A percentile compares a stretch with the other conserved stretches of the same genome.
Evolutionary conservation across 2,888 invertebrate species (phyloP).

Genomic region (Lymantria monacha): DNA sequence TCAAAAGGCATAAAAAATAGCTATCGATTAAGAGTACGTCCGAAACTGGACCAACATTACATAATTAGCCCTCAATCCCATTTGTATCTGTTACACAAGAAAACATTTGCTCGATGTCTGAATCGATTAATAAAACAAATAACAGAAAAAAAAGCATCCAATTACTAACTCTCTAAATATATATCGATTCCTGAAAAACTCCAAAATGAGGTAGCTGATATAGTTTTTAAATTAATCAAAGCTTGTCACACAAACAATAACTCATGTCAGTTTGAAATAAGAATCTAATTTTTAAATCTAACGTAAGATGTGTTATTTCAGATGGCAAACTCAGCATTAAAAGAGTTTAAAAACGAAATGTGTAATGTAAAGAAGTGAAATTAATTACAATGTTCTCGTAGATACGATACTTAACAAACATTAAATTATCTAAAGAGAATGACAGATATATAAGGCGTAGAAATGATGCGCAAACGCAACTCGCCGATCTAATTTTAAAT

Average conservation of each 20-base stretch:
- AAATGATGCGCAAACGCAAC: slow-evolving; percentile 57
- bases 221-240: slow-evolving; percentile 32
- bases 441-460: slow-evolving; percentile 68
- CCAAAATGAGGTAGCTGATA: slow-evolving; percentile 17
- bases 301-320: slow-evolving; percentile 13
- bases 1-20: slow-evolving; percentile 40
- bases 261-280: slow-evolving; percentile 17
- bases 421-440: slow-evolving; percentile 58
- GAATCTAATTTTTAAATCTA: slow-evolving; percentile 17
- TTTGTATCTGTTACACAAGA: slow-evolving; percentile 52
- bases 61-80: slow-evolving; percentile 52
- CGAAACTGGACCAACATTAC: slow-evolving; percentile 48
- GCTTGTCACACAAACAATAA: slow-evolving; percentile 32
- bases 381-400: slow-evolving; percentile 24
- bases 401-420: slow-evolving; percentile 26
- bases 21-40: slow-evolving; percentile 43
- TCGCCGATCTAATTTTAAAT: slow-evolving; percentile 76
- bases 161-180: slow-evolving; percentile 35
- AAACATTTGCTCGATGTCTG: slow-evolving; percentile 54
- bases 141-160: slow-evolving; percentile 39
- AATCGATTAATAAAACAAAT: slow-evolving; percentile 53
- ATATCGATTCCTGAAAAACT: slow-evolving; percentile 21
- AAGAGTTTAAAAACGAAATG: slow-evolving; percentile 16
- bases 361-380: slow-evolving; percentile 17
- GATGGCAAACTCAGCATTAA: slow-evolving; percentile 10